Percentiles rank a stretch among this genome's conserved stretches.
Conservation (phyloP, 35 echinoderm and acorn worm genomes). For the Hemicentrotus pulcherrimus region DNA sequence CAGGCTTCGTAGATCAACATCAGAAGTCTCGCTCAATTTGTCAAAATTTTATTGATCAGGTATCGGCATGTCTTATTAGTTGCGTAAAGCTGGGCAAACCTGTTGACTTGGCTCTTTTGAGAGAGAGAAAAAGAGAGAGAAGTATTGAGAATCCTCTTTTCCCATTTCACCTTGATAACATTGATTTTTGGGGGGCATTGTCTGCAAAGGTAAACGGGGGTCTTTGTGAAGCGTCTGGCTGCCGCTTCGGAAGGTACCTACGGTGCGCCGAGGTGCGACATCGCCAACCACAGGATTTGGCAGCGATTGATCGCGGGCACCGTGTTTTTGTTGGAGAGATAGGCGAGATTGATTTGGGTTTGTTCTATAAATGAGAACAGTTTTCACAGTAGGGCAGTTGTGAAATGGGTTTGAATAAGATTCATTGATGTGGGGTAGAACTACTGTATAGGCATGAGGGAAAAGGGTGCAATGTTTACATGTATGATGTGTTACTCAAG, state of each 20-base stretch:
- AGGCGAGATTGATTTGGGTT: not conserved
- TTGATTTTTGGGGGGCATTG: not conserved
- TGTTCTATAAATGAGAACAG: not conserved
- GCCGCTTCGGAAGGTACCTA: not conserved
- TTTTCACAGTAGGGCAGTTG: not conserved
- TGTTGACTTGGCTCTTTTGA: not conserved
- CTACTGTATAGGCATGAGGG: not conserved
- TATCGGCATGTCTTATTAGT: not conserved
- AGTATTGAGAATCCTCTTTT: not conserved
- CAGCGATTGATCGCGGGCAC: not conserved
- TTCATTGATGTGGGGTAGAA: not conserved
- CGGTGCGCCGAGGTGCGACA: not conserved
- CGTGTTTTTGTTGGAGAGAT: not conserved
- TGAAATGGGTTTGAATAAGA: not conserved
- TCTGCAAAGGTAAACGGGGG: not conserved
- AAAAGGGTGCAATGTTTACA: not conserved
- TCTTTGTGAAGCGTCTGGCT: not conserved
- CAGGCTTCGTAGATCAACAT: not conserved
- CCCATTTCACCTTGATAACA: not conserved
- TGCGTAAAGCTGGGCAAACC: not conserved
- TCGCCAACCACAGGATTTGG: not conserved
- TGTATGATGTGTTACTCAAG: not conserved
- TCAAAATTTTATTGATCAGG: not conserved
- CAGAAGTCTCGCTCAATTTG: not conserved
- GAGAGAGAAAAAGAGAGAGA: not conserved